These are phyloP conservation scores for Myotis findleyi DNA, from an alignment of 2,797 vertebrate species.

Conservation along the genomic window DNA sequence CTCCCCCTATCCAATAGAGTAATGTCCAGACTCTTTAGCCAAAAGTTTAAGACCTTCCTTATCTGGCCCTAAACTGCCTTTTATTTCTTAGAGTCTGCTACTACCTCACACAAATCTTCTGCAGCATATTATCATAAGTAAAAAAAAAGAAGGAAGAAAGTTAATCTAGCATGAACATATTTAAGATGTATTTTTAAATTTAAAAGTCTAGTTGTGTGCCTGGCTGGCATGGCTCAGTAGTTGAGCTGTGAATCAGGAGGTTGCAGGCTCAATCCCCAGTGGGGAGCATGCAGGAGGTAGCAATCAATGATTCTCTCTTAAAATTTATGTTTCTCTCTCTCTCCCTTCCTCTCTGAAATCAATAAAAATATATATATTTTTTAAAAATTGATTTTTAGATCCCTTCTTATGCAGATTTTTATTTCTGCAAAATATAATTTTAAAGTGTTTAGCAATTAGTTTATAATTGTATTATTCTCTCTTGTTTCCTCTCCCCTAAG, in stretches of 20 bases:
- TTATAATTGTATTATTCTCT: background rate
- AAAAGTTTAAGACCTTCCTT: background rate
- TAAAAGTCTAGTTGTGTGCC: background rate
- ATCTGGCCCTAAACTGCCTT: background rate
- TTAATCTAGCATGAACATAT: constrained; percentile 30
- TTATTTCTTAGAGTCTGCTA: background rate
- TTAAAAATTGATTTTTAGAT: constrained; percentile 2
- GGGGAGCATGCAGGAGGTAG: background rate
- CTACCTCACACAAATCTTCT: background rate
- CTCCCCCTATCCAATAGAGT: background rate
- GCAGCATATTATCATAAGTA: background rate
- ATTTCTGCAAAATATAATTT: background rate
- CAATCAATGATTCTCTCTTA: background rate
- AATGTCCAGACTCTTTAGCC: background rate
- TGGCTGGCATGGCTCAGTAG: background rate
- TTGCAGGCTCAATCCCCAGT: background rate
- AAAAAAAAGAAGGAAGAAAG: background rate
- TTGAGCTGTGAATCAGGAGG: background rate
- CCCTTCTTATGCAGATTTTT: background rate
- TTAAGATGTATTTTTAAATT: constrained; percentile 41
- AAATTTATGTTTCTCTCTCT: background rate
- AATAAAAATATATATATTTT: background rate
- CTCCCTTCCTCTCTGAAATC: background rate
- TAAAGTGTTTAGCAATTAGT: background rate
- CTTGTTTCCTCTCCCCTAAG: background rate